Conservation (phyloP, 2,888 invertebrate genomes). For the Pharmacophagus antenor region DNA sequence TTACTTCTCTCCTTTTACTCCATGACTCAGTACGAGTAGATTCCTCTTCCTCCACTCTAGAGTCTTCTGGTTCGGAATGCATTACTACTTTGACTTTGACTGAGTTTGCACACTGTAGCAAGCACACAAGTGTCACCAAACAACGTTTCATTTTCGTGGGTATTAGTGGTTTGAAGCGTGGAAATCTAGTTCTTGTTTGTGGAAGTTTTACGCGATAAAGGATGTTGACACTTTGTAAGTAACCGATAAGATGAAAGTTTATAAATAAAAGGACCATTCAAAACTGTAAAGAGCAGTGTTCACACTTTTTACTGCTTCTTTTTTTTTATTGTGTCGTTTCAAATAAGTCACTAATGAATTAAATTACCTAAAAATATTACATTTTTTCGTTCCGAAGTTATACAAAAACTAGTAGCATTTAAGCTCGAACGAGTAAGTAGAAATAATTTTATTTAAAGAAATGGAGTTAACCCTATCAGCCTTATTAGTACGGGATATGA, state of each 20-base stretch:
- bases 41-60: slow-evolving; percentile 59
- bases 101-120: slow-evolving; percentile 47
- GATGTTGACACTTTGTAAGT: slow-evolving; percentile 24
- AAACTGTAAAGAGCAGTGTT: slow-evolving; percentile 29
- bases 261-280: slow-evolving; percentile 46
- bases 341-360: not conserved
- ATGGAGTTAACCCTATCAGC: too few relatives aligned
- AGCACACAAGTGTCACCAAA: slow-evolving; percentile 39
- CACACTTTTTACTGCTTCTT: not conserved
- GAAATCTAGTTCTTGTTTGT: slow-evolving; percentile 7
- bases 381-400: too few relatives aligned
- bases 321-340: not conserved
- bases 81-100: slow-evolving; percentile 71
- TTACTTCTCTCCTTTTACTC: slow-evolving; percentile 49
- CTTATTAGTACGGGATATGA: too few relatives aligned
- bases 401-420: not conserved
- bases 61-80: slow-evolving; percentile 68
- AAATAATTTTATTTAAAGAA: too few relatives aligned
- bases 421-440: too few relatives aligned
- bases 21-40: slow-evolving; percentile 44
- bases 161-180: slow-evolving; percentile 23
- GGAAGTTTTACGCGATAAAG: slow-evolving; percentile 10
- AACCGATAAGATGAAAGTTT: slow-evolving; percentile 59
- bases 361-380: not conserved
- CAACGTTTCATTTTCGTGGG: slow-evolving; percentile 46